Percentiles rank a stretch among this genome's conserved stretches.
These are phyloP conservation scores for Novumbra hubbsi DNA, from an alignment of 2,797 vertebrate genomes.

Conservation along the genomic window DNA sequence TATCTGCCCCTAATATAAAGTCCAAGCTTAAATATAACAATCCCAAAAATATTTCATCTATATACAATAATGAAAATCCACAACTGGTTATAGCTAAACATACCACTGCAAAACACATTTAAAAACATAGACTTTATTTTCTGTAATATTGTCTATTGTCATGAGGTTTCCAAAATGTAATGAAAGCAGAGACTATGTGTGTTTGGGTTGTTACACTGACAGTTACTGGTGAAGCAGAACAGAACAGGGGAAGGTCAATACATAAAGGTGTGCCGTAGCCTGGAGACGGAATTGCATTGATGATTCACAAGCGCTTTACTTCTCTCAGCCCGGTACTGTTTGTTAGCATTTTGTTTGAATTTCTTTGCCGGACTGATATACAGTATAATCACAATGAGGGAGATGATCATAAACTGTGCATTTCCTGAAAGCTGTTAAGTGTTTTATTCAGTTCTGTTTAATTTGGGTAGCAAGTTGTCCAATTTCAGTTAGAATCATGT, in stretches of 20 bases:
- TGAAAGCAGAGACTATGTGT: slow-evolving; percentile 41
- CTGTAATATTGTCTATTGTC: slow-evolving; percentile 11
- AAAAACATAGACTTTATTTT: slow-evolving; percentile 14
- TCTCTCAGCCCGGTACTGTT: slow-evolving; percentile 5
- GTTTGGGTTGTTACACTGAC: slow-evolving; percentile 49
- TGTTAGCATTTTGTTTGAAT: not conserved
- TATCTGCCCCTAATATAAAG: too few relatives aligned
- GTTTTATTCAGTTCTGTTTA: not conserved
- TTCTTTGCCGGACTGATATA: not conserved
- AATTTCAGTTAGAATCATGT: not conserved
- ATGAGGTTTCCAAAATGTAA: slow-evolving; percentile 27
- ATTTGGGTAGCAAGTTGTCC: slow-evolving; percentile 2
- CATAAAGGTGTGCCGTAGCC: slow-evolving; percentile 53
- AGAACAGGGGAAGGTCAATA: slow-evolving; percentile 47
- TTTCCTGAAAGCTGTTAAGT: not conserved
- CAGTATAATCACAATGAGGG: not conserved
- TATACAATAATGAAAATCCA: not conserved
- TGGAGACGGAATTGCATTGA: slow-evolving; percentile 49
- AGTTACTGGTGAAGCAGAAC: slow-evolving; percentile 49
- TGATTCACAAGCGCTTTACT: slow-evolving; percentile 45
- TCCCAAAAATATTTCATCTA: too few relatives aligned
- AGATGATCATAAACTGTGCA: not conserved
- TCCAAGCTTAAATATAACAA: too few relatives aligned
- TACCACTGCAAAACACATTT: slow-evolving; percentile 1
- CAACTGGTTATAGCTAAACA: not conserved